Base-by-base conservation (phyloP, 64 coral and sea anemone species). In the Dendronephthya gigantea region DNA sequence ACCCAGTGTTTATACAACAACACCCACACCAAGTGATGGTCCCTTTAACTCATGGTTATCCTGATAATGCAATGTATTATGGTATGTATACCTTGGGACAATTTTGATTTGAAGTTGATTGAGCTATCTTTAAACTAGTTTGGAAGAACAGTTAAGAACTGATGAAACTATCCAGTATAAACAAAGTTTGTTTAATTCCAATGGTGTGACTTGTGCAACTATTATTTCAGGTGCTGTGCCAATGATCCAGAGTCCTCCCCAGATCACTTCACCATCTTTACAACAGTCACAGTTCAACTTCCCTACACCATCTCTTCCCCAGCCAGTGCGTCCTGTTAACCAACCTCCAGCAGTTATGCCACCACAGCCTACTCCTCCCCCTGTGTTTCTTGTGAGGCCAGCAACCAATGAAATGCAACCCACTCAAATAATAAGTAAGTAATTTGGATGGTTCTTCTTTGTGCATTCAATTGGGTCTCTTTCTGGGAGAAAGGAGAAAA, bases 231-330 rank as follows among this genome's bases (percentile, higher is more conserved):
- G 32, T 79, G 19, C 72, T 0, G 22, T 79, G 72, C 72, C 30
- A 29, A 35, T 79, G 14, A 34, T 79, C 31, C 72, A 79, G 72
- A 79, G 72, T 79, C 72, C 72, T 33, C 72, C 72, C 14, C 72
- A 79, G 32, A 79, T 79, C 72, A 34, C 72, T 12, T 79, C 72
- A 2, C 72, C 72, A 14, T 79, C 72, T 79, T 12, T 79, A 15
- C 36, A 34, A 12, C 72, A 79, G 22, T 34, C 72, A 15, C 72
- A 79, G 19, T 79, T 79, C 32, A 79, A 39, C 29, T 79, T 79
- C 32, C 72, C 72, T 8, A 15, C 25, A 10, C 30, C 72, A 9
- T 15, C 55, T 27, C 19, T 62, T 7, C 19, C 55, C 8, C 55
- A 62, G 55, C 55, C 19, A 62, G 55, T 62, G 0, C 55, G 55